These are phyloP conservation scores for Clostera curtula DNA, from an alignment of 2,888 invertebrate species.

Conservation along the genomic window DNA sequence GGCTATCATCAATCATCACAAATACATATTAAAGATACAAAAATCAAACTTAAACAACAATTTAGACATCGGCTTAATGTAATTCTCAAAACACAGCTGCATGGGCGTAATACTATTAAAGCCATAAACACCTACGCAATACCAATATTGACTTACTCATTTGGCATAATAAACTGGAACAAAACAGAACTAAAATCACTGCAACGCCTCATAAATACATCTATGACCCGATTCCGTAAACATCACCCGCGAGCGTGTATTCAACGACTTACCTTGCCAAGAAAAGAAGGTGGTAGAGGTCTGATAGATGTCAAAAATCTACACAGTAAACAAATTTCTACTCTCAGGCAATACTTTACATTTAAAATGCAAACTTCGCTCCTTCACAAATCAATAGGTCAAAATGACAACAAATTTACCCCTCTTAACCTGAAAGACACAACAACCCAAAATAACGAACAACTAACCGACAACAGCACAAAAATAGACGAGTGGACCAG, in stretches of 20 bases:
- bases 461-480: no score
- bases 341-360: no score
- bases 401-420: no score
- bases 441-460: no score
- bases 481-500: no score
- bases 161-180: slow-evolving; percentile 4
- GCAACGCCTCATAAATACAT: slow-evolving; percentile 2
- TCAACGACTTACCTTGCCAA: no score
- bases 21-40: slow-evolving; percentile 3
- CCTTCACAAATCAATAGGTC: no score
- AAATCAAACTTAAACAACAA: background rate
- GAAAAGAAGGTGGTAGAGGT: no score
- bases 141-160: slow-evolving; percentile 4
- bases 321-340: no score
- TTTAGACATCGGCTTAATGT: background rate
- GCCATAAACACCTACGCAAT: slow-evolving; percentile 6
- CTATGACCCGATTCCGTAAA: slow-evolving; percentile 6
- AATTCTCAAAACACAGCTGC: background rate
- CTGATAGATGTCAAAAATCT: no score
- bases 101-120: slow-evolving; percentile 2
- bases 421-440: no score
- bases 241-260: slow-evolving; percentile 2
- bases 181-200: slow-evolving; percentile 4
- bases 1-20: slow-evolving; percentile 2
- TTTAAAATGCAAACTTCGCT: no score